Base-by-base conservation (phyloP, 2,888 invertebrate genomes). In the Ennomos quercinarius region DNA sequence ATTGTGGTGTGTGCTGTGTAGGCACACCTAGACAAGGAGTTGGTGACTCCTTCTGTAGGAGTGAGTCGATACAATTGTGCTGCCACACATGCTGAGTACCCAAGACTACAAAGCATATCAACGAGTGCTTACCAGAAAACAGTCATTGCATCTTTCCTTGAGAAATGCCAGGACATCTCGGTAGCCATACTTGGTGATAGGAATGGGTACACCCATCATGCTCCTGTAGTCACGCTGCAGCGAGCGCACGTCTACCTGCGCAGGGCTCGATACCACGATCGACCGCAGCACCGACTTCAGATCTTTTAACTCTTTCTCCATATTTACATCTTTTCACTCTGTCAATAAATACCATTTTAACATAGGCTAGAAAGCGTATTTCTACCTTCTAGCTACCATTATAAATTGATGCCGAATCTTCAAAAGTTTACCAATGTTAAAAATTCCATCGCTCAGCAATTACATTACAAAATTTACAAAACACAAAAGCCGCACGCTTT, bases 261-360 rank as follows among this genome's bases (percentile, higher is more conserved):
- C 77, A 0, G 90, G 83, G 58, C 84, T 83, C 5, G 91, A 92
- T 63, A 92, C 90, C 66, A 90, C 91, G 62, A 92, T 72, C 11
- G 91, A 85, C 10, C 86, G 79, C 54, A 92, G 72, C 64, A 75
- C 72, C 13, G 75, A 68, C 72, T 91, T 91, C 54, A 91, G 58
- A 48, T 81, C 70, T 13, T 75, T 74, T 11, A 91, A 41, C 52
- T 89, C 87, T 27, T 76, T 74, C 12, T 79, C 87, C 89, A 89
- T 87, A 9, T 44, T 78, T 59, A 57, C 42, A 60, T 46, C 42
- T 55, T 49, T 39, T 48, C 44, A 10, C 9, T n/a, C 49, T 56
- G 56, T 10, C 10, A 45, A 50, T 44, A 37, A 36, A 4, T 27
- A 27, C 27, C 27, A 6, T 17, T 2, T 17, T 27, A 27, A 27